A percentile compares a stretch with the other conserved stretches of the same genome.
Conservation (phyloP, 2,113 vertebrate species). For the Ivindomyrus marchei region DNA sequence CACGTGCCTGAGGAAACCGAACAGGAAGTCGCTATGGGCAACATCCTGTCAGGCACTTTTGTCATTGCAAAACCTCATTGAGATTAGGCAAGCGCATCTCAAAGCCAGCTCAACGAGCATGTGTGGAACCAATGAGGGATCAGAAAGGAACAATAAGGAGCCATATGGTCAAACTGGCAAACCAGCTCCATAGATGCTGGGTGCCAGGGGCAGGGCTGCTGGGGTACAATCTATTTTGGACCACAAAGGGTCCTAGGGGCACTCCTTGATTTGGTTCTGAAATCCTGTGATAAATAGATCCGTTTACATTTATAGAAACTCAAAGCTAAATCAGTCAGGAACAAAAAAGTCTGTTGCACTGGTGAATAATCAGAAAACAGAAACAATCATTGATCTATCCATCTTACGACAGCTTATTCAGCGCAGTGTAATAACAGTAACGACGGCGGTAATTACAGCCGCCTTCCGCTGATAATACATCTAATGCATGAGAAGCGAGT, state of each 20-base stretch:
- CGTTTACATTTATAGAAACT: background rate
- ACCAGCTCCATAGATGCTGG: background rate
- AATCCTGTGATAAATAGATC: background rate
- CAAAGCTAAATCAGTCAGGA: background rate
- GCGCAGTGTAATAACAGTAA: background rate
- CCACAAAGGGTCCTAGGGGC: background rate
- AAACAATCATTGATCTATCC: background rate
- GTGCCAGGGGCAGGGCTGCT: background rate
- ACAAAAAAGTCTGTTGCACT: background rate
- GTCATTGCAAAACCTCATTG: background rate
- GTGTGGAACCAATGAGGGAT: background rate
- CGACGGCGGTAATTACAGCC: background rate
- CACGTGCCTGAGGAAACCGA: background rate
- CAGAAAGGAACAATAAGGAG: background rate
- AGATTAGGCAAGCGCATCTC: background rate
- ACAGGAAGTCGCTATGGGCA: background rate
- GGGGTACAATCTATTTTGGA: background rate
- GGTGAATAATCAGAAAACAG: background rate
- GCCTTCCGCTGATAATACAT: background rate
- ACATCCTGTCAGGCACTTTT: background rate
- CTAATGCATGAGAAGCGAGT: background rate
- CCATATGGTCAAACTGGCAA: background rate
- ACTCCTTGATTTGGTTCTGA: background rate
- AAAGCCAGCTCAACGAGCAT: background rate
- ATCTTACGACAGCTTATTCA: background rate